Base-by-base conservation (phyloP, 2,113 vertebrate species). In the Petroica traversi region DNA sequence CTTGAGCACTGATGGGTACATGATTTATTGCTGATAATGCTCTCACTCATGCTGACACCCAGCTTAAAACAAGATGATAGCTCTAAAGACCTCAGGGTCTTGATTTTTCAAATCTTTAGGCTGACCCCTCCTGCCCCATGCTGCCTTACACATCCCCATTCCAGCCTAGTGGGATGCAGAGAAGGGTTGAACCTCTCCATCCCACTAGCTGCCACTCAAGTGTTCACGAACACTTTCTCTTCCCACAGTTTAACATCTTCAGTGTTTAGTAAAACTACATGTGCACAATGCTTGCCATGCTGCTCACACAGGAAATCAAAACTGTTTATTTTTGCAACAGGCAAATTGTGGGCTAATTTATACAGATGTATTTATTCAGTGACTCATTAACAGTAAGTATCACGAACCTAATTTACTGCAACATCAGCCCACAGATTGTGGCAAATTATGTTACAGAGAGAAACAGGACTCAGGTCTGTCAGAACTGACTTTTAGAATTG, bases 361-460 rank as follows among this genome's bases (percentile, higher is more conserved):
- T 97, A 97, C 97, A 97, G 94, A 97, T 67, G 76, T 95, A 95
- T 96, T 96, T 95, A 85, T 93, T 96, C 92, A 95, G 88, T 96
- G 94, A 95, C 88, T 96, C 96, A 97, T 97, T 97, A 97, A 92
- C 95, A 93, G 85, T 94, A 93, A 96, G 76, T 93, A 96, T 93
- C 93, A 90, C 73, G 86, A 91, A 96, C 88, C 82, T 91, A 94
- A 97, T 97, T 98, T 97, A 86, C 96, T 95, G 92, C 93, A 94
- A 97, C 97, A 97, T 97, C 97, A 97, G 89, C 96, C 92, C 94
- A 95, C 73, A 97, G 96, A 97, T 92, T 95, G 97, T 96, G 95
- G 92, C 93, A 97, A 97, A 97, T 96, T 95, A 96, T 62, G 69
- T 89, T 97, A 84, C 71, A 79, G 43, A 91, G 40, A 93, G 84